Base-by-base conservation (phyloP, 2,797 vertebrate species). In the Onychomys leucogaster region DNA sequence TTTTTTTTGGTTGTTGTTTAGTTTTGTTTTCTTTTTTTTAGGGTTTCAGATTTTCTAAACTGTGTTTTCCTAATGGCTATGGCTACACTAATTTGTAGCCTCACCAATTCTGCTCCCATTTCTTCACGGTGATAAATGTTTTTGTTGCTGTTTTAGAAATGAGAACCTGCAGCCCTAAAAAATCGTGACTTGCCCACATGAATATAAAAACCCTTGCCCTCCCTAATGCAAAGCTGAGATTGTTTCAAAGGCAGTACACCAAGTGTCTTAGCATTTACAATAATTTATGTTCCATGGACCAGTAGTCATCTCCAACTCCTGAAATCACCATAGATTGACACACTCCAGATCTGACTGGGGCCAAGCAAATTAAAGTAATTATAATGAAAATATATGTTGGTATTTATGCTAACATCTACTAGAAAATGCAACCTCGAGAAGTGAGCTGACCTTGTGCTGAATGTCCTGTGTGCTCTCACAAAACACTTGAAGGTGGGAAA, bases 321-420 rank as follows among this genome's bases (percentile, higher is more conserved):
- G 93, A 96, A 97, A 92, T 96, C 83, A 65, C 12, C 75, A 29
- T 63, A 73, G 78, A 90, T 12, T 90, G 90, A 93, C 94, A 94
- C 57, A 85, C 41, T 90, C 90, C 10, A 59, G 78, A n/a, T 95
- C 82, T 95, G 29, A 19, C 84, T 57, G 27, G 77, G 92, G 57
- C 61, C 86, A 89, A 96, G 91, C 11, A 55, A 97, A 96, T 96
- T 96, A 96, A 96, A 92, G 46, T 88, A 88, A 94, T 94, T 94
- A 92, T 91, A 92, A 96, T 88, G 61, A 92, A 96, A 95, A 92
- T 55, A 92, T 55, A 94, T 78, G 49, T 75, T 86, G 92, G 43
- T 89, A 87, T 94, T 96, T 95, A 83, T 96, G 75, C 49, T 94
- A 89, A 89, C 94, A 10, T 46, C 93, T 59, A 17, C 61, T 92